Evolutionary conservation across 2,888 invertebrate genomes (phyloP), one percentile per base, ranked within the genome.

Genomic region (Himalopsyche kuldschensis): DNA sequence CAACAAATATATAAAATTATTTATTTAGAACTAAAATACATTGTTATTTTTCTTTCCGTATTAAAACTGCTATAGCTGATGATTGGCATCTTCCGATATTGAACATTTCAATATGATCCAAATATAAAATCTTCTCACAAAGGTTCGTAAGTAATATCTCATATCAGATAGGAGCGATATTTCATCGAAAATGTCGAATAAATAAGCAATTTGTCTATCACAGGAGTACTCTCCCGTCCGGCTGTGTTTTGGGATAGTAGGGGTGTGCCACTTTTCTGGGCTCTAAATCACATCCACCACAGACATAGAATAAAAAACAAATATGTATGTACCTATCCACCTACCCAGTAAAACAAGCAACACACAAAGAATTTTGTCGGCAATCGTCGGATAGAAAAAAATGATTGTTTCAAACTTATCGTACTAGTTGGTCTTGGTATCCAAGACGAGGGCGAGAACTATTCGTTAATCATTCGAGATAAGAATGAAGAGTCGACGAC

Each of bases 141-240:
- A 69, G 69, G 69, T 30, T 69, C 30, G 69, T 27, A 30, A 30
- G 69, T 15, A 69, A 69, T 69, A 69, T 69, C 30, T 85, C 85
- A 85, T 63, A 75, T 69, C 24, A 77, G 84, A 85, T 85, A 84
- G 48, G 85, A 82, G 80, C 84, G 84, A 85, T 85, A 85, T 85
- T 85, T 85, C 82, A 84, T 84, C 79, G 81, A 76, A 79, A 81
- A 84, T 80, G 85, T 84, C 84, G 85, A 85, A 85, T 85, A 85
- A 85, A 85, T 85, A 85, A 85, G 84, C 84, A 84, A 85, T 85
- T 85, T 85, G 85, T 85, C 85, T 83, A 80, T 85, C 85, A 80
- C 84, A 81, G 78, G 82, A 79, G 84, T 69, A 78, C 82, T 82
- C 30, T 31, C 24, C 41, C 63, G 63, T 24, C 81, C 35, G 35